phyloP scores from a whole-genome alignment of 2,888 invertebrate species.

The Amorpha juglandis region DNA sequence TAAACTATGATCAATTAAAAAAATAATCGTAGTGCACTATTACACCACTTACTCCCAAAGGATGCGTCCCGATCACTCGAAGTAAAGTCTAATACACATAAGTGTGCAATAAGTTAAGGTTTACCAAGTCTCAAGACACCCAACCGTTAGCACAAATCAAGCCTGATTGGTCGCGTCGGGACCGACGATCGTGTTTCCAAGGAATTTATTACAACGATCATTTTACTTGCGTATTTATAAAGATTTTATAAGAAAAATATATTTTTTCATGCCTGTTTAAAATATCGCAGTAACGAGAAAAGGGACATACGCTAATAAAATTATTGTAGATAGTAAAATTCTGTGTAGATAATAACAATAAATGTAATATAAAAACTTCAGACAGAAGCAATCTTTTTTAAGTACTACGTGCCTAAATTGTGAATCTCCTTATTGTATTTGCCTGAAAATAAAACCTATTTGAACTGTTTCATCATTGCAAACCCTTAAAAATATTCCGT shows the following conservation, averaged over 20 bases:
- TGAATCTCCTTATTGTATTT: not conserved
- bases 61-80: not conserved
- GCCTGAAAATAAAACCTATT: not conserved
- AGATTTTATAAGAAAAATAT: no score
- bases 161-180: conserved; percentile 64
- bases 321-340: no score
- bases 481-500: no score
- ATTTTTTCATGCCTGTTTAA: not conserved
- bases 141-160: conserved; percentile 44
- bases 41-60: not conserved
- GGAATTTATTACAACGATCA: conserved; percentile 21
- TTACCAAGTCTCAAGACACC: conserved; percentile 27
- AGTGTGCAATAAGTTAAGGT: conserved; percentile 26
- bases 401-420: not conserved
- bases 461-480: not conserved
- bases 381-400: not conserved
- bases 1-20: no score
- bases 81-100: not conserved
- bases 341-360: not conserved
- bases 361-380: not conserved
- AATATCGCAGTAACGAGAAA: not conserved
- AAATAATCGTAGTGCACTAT: not conserved
- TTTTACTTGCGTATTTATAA: not conserved
- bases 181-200: conserved; percentile 39
- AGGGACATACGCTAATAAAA: not conserved